These are phyloP conservation scores for Botia kubotai DNA, from an alignment of 2,797 vertebrate species.

Conservation along the genomic window DNA sequence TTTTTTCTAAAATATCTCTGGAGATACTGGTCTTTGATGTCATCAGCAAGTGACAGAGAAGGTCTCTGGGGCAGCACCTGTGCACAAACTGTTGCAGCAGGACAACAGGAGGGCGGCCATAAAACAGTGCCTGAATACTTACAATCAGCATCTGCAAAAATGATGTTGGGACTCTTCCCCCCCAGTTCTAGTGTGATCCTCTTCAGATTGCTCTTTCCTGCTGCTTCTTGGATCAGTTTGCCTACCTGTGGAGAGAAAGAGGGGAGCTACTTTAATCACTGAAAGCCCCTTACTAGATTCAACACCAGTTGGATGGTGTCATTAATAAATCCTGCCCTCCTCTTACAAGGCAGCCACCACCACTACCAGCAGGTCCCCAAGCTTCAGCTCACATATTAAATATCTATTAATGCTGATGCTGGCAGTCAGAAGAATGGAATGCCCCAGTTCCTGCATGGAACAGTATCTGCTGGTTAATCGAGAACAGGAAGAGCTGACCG, in stretches of 20 bases:
- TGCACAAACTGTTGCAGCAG: constrained; percentile 56
- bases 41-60: constrained; percentile 42
- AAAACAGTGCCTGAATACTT: constrained; percentile 76
- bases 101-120: constrained; percentile 60
- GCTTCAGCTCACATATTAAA: constrained; percentile 67
- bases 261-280: constrained; percentile 55
- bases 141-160: constrained; percentile 99
- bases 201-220: constrained; percentile 98
- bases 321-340: constrained; percentile 73
- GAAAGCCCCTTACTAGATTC: constrained; percentile 58
- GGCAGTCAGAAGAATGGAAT: constrained; percentile 68
- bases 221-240: constrained; percentile 98
- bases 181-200: constrained; percentile 97
- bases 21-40: constrained; percentile 50
- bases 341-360: constrained; percentile 54
- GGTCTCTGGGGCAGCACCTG: constrained; percentile 58
- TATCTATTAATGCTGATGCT: constrained; percentile 71
- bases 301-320: constrained; percentile 72
- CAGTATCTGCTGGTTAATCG: constrained; percentile 67
- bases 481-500: constrained; percentile 70
- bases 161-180: constrained; percentile 98
- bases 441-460: constrained; percentile 65
- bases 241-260: constrained; percentile 85
- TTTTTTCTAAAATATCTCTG: constrained; percentile 42
- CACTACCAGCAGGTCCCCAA: constrained; percentile 67